A percentile compares a stretch with the other conserved stretches of the same genome.
Evolutionary conservation across 2,888 invertebrate genomes (phyloP).

Genomic region (Leptura quadrifasciata): DNA sequence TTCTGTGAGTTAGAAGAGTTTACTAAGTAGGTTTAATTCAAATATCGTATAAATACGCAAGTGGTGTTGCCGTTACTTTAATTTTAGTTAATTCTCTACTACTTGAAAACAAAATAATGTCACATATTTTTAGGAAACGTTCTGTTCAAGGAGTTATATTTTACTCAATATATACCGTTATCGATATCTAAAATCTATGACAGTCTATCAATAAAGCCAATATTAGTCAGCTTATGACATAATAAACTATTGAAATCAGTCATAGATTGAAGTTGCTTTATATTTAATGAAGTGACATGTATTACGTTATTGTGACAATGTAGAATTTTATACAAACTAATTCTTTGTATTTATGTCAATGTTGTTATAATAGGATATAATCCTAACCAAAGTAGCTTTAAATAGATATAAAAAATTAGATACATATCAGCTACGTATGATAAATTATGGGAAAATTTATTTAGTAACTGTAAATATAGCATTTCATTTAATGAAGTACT

Average conservation of each 20-base stretch:
- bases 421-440: not conserved
- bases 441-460: constrained; percentile 1
- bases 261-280: not conserved
- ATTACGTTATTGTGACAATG: not conserved
- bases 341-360: not conserved
- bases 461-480: not conserved
- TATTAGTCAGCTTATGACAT: constrained; percentile 1
- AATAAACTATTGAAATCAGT: not conserved
- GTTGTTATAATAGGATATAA: constrained; percentile 7
- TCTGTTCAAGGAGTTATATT: not conserved
- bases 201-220: not conserved
- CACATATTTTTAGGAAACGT: no score
- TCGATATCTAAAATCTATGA: not conserved
- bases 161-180: not conserved
- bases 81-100: no score
- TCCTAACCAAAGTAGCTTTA: not conserved
- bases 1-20: no score
- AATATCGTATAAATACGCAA: no score
- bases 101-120: no score
- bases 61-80: no score
- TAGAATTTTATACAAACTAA: not conserved
- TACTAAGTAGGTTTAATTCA: no score
- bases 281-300: constrained; percentile 1
- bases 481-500: not conserved
- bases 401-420: constrained; percentile 3